Evolutionary conservation across 2,888 invertebrate species (phyloP).

Genomic region (Drosophila prostipennis): DNA sequence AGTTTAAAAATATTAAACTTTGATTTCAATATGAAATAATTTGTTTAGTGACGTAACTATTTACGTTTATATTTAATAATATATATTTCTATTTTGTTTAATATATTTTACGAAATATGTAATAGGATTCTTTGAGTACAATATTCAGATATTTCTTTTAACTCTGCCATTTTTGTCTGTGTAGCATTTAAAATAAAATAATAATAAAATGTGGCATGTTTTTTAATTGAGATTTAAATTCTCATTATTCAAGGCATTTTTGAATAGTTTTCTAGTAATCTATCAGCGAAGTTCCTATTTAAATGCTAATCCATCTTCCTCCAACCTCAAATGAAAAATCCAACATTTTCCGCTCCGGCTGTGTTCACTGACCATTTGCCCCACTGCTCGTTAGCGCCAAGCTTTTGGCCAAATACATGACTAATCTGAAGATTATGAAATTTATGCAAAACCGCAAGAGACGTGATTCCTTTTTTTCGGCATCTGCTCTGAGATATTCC

Average conservation of each 20-base stretch:
- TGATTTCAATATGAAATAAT: too few relatives aligned
- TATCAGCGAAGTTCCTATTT: not conserved
- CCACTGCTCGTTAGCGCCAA: slow-evolving; percentile 35
- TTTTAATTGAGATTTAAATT: too few relatives aligned
- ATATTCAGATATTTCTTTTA: too few relatives aligned
- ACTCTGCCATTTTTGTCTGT: too few relatives aligned
- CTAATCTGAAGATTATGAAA: slow-evolving; percentile 72
- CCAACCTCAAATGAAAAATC: not conserved
- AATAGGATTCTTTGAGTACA: too few relatives aligned
- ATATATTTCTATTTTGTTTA: too few relatives aligned
- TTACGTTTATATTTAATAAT: too few relatives aligned
- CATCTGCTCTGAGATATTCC: slow-evolving; percentile 27
- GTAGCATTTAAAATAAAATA: too few relatives aligned
- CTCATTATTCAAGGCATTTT: not conserved
- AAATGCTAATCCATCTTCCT: slow-evolving; percentile 6
- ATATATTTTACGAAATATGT: too few relatives aligned
- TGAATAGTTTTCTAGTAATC: slow-evolving; percentile 1
- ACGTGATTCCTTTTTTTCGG: slow-evolving; percentile 37
- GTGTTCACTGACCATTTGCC: slow-evolving; percentile 34
- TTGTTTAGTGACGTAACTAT: too few relatives aligned
- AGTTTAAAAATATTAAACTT: too few relatives aligned
- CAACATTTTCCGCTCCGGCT: slow-evolving; percentile 33
- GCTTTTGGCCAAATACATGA: slow-evolving; percentile 43
- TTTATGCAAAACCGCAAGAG: slow-evolving; percentile 63
- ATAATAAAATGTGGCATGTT: too few relatives aligned